Evolutionary conservation across 2,888 invertebrate species (phyloP).

Genomic region (Drosophila pullipes): DNA sequence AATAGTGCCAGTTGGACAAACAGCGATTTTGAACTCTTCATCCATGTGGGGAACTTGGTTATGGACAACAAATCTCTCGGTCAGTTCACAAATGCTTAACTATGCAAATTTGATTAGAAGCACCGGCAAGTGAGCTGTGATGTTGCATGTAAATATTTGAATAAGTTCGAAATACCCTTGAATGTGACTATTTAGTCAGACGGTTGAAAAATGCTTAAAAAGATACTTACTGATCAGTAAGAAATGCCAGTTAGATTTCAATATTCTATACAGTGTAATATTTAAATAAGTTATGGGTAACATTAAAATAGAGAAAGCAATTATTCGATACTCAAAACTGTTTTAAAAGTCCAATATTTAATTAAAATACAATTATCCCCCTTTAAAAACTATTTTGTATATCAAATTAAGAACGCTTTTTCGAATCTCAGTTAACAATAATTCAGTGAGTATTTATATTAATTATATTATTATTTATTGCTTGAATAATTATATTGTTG

Average conservation of each 20-base stretch:
- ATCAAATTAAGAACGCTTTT: neutral
- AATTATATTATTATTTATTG: neutral
- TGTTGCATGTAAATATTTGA: conserved; percentile 7
- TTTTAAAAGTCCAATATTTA: neutral
- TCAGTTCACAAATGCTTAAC: conserved; percentile 3
- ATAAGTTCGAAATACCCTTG: conserved; percentile 8
- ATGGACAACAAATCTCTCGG: conserved; percentile 6
- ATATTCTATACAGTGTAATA: neutral
- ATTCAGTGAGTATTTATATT: neutral
- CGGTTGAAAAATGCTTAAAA: neutral
- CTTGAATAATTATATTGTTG: neutral
- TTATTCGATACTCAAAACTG: neutral
- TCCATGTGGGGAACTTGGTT: neutral
- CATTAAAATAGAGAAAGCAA: neutral
- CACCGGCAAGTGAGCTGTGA: neutral
- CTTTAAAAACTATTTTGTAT: neutral
- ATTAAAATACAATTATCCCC: neutral
- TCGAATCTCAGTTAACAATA: neutral
- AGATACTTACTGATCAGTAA: neutral
- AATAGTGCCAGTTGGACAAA: conserved; percentile 23
- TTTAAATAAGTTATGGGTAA: neutral
- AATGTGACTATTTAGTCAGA: neutral
- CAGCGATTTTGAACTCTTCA: conserved; percentile 16
- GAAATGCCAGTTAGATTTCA: neutral
- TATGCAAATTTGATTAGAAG: conserved; percentile 35